phyloP scores from a whole-genome alignment of 2,797 vertebrate species.

The Octomys mimax region DNA sequence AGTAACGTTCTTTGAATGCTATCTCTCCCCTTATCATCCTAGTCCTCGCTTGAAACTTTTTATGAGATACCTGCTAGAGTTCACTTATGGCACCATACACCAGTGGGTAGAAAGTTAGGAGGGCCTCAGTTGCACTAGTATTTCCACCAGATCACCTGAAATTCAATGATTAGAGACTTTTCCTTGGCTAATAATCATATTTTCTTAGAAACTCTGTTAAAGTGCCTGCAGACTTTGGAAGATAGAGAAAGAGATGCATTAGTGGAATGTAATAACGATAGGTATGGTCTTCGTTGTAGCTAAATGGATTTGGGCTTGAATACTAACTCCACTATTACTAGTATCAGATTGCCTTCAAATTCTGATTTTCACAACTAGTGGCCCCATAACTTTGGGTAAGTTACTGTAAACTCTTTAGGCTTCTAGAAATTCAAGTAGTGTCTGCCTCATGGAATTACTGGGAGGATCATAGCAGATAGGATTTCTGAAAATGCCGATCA shows the following conservation, averaged over 20 bases:
- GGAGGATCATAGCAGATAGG: not conserved
- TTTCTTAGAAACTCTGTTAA: not conserved
- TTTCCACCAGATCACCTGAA: constrained; percentile 6
- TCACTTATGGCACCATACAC: not conserved
- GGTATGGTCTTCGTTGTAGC: not conserved
- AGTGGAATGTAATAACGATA: constrained; percentile 10
- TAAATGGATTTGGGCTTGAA: constrained; percentile 33
- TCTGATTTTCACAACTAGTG: not conserved
- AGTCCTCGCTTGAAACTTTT: not conserved
- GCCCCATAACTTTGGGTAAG: not conserved
- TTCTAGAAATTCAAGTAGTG: constrained; percentile 1
- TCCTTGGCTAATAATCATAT: not conserved
- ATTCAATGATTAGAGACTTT: constrained; percentile 18
- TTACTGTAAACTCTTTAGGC: constrained; percentile 10
- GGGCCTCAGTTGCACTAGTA: not conserved
- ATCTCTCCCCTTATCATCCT: not conserved
- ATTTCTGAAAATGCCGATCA: not conserved
- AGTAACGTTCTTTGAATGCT: constrained; percentile 34
- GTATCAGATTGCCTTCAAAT: constrained; percentile 26
- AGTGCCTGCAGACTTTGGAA: not conserved
- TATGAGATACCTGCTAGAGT: not conserved
- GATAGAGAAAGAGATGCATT: not conserved
- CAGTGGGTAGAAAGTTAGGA: not conserved
- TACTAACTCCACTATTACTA: constrained; percentile 2
- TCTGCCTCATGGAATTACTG: not conserved